Percentiles rank a stretch among this genome's conserved stretches.
These are phyloP conservation scores for Acanthosepion esculentum DNA, from an alignment of 2,888 invertebrate species.

Conservation along the genomic window DNA sequence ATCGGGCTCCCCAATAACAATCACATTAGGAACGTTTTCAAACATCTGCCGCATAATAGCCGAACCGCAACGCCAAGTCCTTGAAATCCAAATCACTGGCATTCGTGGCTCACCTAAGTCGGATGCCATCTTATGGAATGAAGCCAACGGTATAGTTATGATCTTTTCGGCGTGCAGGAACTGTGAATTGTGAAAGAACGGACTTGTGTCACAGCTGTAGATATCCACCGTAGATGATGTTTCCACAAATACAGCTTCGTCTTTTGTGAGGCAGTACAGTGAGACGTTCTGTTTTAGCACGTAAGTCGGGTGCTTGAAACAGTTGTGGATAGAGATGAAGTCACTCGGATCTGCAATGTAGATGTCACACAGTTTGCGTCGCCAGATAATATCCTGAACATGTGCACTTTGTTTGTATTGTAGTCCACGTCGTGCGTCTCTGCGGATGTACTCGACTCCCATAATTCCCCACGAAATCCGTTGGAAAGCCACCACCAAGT, in stretches of 20 bases:
- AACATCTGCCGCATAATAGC: conserved; percentile 66
- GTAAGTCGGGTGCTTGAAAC: conserved; percentile 67
- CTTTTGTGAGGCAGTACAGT: conserved; percentile 66
- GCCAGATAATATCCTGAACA: conserved; percentile 64
- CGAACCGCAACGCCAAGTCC: conserved; percentile 67
- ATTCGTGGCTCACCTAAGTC: conserved; percentile 67
- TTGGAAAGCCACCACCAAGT: conserved; percentile 65
- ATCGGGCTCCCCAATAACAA: conserved; percentile 67
- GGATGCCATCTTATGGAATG: conserved; percentile 68
- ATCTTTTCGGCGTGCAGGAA: conserved; percentile 64
- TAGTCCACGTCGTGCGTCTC: conserved; percentile 65
- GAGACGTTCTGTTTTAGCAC: conserved; percentile 66
- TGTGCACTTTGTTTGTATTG: conserved; percentile 69
- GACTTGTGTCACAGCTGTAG: conserved; percentile 55
- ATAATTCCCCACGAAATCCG: conserved; percentile 69
- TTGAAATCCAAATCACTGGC: conserved; percentile 66
- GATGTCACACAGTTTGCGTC: conserved; percentile 62
- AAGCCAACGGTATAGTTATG: conserved; percentile 69
- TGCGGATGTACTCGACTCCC: conserved; percentile 65
- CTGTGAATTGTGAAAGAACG: conserved; percentile 63
- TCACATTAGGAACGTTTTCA: conserved; percentile 64
- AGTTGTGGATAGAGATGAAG: conserved; percentile 67
- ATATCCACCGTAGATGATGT: conserved; percentile 61
- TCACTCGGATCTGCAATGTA: conserved; percentile 64
- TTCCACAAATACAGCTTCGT: conserved; percentile 69